Evolutionary conservation across 2,888 invertebrate species (phyloP).

Genomic region (Chaetogeoica ovagalla): DNA sequence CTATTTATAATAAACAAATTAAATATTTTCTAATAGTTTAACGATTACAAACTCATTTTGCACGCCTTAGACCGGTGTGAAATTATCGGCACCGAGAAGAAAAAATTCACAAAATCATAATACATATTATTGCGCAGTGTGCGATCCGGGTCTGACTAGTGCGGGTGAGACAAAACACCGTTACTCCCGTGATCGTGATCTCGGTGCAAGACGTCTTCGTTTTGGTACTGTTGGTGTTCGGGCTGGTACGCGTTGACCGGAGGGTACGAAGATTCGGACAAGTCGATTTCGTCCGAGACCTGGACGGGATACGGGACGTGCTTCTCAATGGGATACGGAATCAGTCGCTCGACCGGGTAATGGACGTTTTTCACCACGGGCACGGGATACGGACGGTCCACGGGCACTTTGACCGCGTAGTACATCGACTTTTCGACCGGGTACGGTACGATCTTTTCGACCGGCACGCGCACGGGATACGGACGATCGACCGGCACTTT

Average conservation of each 20-base stretch:
- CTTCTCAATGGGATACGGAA: slow-evolving; percentile 75
- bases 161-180: no score
- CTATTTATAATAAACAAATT: no score
- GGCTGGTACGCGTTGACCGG: slow-evolving; percentile 54
- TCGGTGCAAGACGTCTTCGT: no score
- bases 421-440: slow-evolving; percentile 64
- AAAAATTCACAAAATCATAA: no score
- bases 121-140: no score
- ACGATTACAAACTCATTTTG: no score
- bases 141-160: no score
- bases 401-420: slow-evolving; percentile 70
- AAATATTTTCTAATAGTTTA: no score
- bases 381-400: slow-evolving; percentile 62
- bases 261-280: slow-evolving; percentile 53
- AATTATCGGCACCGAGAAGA: no score
- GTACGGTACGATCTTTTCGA: slow-evolving; percentile 70
- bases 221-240: slow-evolving; percentile 59
- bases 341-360: slow-evolving; percentile 72
- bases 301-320: slow-evolving; percentile 70
- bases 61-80: no score
- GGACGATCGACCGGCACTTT: slow-evolving; percentile 68
- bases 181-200: no score
- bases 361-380: slow-evolving; percentile 77
- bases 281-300: slow-evolving; percentile 62
- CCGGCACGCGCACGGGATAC: slow-evolving; percentile 61